Conservation (phyloP, 92 coral and sea anemone species). For the Parazoanthus darwini region DNA sequence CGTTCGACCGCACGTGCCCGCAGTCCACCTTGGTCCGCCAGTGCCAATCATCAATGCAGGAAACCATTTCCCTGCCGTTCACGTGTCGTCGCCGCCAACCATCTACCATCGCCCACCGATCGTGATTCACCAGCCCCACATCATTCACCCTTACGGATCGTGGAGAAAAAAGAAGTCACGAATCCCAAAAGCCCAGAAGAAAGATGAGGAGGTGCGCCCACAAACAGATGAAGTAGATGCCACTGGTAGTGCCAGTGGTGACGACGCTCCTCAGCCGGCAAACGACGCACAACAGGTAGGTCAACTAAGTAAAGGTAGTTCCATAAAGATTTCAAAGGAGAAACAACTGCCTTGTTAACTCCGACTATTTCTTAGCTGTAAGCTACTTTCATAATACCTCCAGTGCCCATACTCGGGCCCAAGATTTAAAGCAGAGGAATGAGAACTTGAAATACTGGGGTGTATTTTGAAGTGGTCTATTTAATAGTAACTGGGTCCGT, state of each 20-base stretch:
- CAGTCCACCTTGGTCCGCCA: conserved; percentile 99
- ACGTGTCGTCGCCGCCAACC: conserved; percentile 99
- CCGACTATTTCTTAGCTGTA: too few relatives aligned
- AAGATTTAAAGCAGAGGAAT: too few relatives aligned
- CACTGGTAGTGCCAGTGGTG: conserved; percentile 39
- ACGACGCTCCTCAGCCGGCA: background rate
- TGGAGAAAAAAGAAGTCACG: conserved; percentile 77
- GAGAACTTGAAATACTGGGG: too few relatives aligned
- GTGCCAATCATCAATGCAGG: conserved; percentile 99
- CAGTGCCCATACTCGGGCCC: too few relatives aligned
- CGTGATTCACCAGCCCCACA: conserved; percentile 98
- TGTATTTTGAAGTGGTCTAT: too few relatives aligned
- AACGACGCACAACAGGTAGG: conserved; percentile 13
- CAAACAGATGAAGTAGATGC: conserved; percentile 34
- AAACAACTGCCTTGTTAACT: background rate
- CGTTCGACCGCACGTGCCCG: conserved; percentile 97
- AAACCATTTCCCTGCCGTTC: conserved; percentile 99
- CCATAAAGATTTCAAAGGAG: background rate
- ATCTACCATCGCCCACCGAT: conserved; percentile 99
- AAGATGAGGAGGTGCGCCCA: conserved; percentile 30
- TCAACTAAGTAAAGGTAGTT: background rate
- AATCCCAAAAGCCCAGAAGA: conserved; percentile 58
- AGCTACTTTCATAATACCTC: too few relatives aligned
- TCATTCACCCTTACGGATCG: conserved; percentile 91
- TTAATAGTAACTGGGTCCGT: background rate